Evolutionary conservation across 1,140 invertebrate genomes (phyloP).

Genomic region (Aphis craccivora): DNA sequence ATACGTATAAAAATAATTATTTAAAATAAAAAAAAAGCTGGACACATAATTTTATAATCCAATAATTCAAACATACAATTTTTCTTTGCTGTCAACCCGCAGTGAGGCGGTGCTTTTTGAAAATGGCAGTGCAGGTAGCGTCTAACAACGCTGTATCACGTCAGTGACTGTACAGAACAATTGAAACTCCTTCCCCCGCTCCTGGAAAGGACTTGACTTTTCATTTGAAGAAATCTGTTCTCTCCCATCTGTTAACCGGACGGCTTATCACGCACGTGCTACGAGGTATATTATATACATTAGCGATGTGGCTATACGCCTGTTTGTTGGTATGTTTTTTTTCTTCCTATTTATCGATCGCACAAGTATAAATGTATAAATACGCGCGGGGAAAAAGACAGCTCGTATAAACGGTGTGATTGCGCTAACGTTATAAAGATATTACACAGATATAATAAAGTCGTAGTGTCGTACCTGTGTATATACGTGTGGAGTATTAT

Average conservation of each 20-base stretch:
- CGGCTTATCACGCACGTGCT: not conserved
- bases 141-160: too few relatives aligned
- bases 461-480: not conserved
- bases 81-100: not conserved
- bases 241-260: not conserved
- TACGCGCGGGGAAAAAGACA: not conserved
- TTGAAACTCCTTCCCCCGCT: not conserved
- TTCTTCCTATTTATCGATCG: not conserved
- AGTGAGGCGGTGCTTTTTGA: too few relatives aligned
- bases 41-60: too few relatives aligned
- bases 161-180: too few relatives aligned
- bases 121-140: too few relatives aligned
- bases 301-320: not conserved
- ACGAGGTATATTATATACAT: not conserved
- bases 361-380: not conserved
- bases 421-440: not conserved
- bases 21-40: too few relatives aligned
- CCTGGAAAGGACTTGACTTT: not conserved
- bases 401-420: not conserved
- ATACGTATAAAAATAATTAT: too few relatives aligned
- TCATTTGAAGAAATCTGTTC: not conserved
- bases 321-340: not conserved
- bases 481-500: not conserved
- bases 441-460: not conserved
- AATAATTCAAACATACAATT: not conserved